Evolutionary conservation across 2,113 vertebrate species (phyloP).

Genomic region (Ochotona princeps): DNA sequence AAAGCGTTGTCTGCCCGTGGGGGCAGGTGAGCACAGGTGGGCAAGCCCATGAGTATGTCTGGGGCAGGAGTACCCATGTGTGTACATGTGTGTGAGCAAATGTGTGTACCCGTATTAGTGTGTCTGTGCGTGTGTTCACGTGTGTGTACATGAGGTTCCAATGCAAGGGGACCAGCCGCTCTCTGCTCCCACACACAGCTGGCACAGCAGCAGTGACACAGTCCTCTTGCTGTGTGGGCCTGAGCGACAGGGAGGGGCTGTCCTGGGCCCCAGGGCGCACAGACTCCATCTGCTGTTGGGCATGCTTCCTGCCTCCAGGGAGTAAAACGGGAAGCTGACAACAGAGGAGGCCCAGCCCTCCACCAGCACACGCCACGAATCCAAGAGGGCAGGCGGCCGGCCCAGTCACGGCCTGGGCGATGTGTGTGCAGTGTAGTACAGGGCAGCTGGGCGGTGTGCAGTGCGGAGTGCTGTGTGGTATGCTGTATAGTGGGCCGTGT

Average conservation of each 20-base stretch:
- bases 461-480: not conserved
- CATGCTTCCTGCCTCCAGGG: not conserved
- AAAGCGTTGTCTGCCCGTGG: no score
- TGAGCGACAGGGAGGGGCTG: no score
- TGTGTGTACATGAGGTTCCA: not conserved
- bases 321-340: no score
- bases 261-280: not conserved
- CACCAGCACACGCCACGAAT: not conserved
- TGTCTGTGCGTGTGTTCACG: no score
- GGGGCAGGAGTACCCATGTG: no score
- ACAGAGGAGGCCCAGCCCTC: no score
- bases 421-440: no score
- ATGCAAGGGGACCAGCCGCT: not conserved
- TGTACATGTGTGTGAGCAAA: rapidly evolving
- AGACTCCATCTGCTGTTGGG: no score
- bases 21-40: no score
- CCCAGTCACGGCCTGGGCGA: not conserved
- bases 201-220: not conserved
- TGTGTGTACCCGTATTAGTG: not conserved
- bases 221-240: not conserved
- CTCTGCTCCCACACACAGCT: not conserved
- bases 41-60: no score
- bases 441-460: no score
- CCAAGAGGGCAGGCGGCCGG: not conserved
- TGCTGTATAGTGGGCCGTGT: no score